Base-by-base conservation (phyloP, 2,113 vertebrate species). In the Stegostoma tigrinum region DNA sequence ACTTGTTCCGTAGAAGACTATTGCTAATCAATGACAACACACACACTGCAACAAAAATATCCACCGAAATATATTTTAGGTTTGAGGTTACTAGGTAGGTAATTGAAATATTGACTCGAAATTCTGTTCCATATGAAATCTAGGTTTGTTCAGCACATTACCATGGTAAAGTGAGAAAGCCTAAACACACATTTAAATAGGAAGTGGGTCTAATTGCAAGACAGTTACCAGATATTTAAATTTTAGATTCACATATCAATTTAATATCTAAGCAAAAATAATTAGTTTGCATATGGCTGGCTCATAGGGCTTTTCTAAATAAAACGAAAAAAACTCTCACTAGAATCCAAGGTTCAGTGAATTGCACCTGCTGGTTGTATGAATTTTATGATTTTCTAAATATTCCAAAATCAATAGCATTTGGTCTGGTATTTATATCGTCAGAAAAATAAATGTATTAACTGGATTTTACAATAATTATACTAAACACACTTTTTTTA, bases 81-180 rank as follows among this genome's bases (percentile, higher is more conserved):
- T 42, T 64, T 90, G 2, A 19, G 42, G 38, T 48, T 94, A 27
- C 38, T 94, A n/a, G 27, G 27, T 61, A 52, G 80, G 52, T 90
- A 61, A 90, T 89, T 90, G 52, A 61, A 61, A 90, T 90, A 61
- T 64, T 90, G n/a, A 7, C 64, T 94, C 70, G 66, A 68, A 94
- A 94, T 68, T 42, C 6, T 45, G 14, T 68, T 45, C 21, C 42
- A 95, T 0, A 27, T 14, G 45, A 30, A 48, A 12, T 45, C 14
- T 48, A 10, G 24, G 38, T 24, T 95, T 95, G 86, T 70, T 72
- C 38, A 95, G 66, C 8, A 72, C 42, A 95, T 48, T 70, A 45
- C 3, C 67, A 27, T 72, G 23, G 45, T 70, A 72, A 95, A 52
- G 72, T 15, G 68, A 17, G 42, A 48, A 10, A 72, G 24, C 38